Conservation (phyloP, 2,797 vertebrate species). For the Forpus xanthops region DNA sequence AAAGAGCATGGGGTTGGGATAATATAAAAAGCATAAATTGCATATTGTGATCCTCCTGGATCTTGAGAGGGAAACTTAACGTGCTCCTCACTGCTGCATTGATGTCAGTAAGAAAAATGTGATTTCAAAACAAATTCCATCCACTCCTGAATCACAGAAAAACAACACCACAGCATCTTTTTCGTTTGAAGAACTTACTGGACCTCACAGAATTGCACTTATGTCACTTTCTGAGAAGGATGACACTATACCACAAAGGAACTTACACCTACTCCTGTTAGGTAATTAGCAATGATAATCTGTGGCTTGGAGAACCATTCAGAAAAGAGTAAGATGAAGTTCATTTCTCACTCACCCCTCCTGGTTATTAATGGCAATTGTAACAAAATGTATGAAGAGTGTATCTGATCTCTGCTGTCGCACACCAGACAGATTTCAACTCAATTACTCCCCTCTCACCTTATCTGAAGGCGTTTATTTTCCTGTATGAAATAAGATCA, state of each 20-base stretch:
- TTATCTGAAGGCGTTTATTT: conserved; percentile 54
- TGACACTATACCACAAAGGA: neutral
- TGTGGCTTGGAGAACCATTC: neutral
- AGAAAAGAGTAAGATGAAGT: neutral
- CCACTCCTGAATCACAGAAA: neutral
- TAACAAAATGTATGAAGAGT: neutral
- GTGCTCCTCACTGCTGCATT: neutral
- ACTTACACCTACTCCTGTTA: neutral
- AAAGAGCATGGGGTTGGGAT: neutral
- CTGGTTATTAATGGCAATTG: conserved; percentile 10
- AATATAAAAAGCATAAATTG: neutral
- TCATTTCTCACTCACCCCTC: neutral
- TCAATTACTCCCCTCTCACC: conserved; percentile 48
- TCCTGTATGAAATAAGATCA: conserved; percentile 42
- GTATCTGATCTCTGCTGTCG: conserved; percentile 29
- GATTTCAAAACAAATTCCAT: neutral
- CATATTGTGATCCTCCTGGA: neutral
- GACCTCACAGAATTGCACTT: neutral
- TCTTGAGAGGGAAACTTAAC: neutral
- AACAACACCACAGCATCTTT: neutral
- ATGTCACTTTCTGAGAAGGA: neutral
- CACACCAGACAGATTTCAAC: conserved; percentile 40
- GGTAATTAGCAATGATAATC: conserved; percentile 8
- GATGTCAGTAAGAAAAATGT: neutral
- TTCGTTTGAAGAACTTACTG: neutral